Base-by-base conservation (phyloP, 2,113 vertebrate species). In the Mustela lutreola region DNA sequence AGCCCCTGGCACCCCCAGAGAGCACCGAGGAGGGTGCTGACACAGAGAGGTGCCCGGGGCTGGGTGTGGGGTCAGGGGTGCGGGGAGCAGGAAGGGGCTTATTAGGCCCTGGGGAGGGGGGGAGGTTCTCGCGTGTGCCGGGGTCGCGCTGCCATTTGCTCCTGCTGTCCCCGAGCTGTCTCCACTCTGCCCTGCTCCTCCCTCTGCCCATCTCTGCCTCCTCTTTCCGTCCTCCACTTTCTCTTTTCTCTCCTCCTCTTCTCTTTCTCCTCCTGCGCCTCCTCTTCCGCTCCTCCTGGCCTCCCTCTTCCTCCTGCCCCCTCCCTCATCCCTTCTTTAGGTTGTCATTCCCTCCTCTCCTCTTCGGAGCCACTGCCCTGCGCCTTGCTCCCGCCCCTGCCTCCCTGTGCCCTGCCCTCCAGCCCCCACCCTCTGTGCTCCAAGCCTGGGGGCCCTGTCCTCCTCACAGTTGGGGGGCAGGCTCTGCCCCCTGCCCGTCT, bases 1-100 rank as follows among this genome's bases (percentile, higher is more conserved):
- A 98, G 33, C 39, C 92, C 45, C 67, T n/a, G 0, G 36, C 6
- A 0, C 71, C 96, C 36, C 67, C 36, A 63, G 87, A 60, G 98
- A 99, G 53, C 79, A 73, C 70, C 0, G 99, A 99, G 36, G 99
- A 99, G 42, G 98, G 39, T 24, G 60, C 98, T 2, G 99, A 99
- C 26, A 99, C 99, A 31, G 99, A 99, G 79, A 99, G 99, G 99
- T 99, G 96, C 99, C 98, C 2, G 6, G 71, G 73, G 33, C 28
- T 0, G 62, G 95, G 84, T 15, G 58, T 50, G 1, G 50, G 31
- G 50, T 58, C 22, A 4, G 56, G 67, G 53, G 60, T 5, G 71
- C 16, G 0, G 79, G 82, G 75, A 7, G 24, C 11, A 4, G 78
- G 33, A 14, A 1, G 2, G 9, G 80, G 28, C 42, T 22, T n/a